Evolutionary conservation across 2,888 invertebrate species (phyloP).

Genomic region (Mimas tiliae): DNA sequence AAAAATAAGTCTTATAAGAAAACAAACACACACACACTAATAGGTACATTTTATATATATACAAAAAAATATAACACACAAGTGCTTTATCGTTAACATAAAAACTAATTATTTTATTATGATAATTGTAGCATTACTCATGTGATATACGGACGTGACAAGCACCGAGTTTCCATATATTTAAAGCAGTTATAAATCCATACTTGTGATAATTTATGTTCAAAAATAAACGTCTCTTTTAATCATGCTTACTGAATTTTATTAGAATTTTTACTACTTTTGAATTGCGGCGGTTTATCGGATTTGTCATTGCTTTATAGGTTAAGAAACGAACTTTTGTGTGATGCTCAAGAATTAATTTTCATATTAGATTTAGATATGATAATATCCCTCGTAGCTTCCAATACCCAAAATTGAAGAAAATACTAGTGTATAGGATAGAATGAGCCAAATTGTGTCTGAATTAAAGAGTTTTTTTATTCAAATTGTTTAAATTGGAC

Average conservation of each 20-base stretch:
- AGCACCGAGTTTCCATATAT: background rate
- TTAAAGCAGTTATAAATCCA: constrained; percentile 20
- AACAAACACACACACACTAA: background rate
- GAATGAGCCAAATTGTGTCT: too few species aligned
- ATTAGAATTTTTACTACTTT: constrained; percentile 27
- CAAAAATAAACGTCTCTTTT: constrained; percentile 27
- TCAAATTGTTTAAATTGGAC: too few species aligned
- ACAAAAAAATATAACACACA: background rate
- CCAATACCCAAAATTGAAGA: too few species aligned
- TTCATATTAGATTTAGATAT: too few species aligned
- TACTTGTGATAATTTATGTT: constrained; percentile 33
- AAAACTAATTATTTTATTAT: constrained; percentile 29
- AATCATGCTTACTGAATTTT: constrained; percentile 28
- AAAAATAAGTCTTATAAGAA: background rate
- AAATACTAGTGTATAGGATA: too few species aligned
- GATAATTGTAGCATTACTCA: constrained; percentile 27
- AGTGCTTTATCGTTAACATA: constrained; percentile 18
- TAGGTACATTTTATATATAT: background rate
- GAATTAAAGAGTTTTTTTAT: too few species aligned
- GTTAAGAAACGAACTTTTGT: background rate
- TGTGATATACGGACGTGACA: constrained; percentile 23
- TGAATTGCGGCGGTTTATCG: background rate
- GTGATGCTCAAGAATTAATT: too few species aligned
- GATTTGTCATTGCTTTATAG: background rate
- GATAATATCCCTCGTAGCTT: too few species aligned